Conservation (phyloP, 30 jellyfish, hydroid and myxozoan species). For the Nemopilema nomurai region DNA sequence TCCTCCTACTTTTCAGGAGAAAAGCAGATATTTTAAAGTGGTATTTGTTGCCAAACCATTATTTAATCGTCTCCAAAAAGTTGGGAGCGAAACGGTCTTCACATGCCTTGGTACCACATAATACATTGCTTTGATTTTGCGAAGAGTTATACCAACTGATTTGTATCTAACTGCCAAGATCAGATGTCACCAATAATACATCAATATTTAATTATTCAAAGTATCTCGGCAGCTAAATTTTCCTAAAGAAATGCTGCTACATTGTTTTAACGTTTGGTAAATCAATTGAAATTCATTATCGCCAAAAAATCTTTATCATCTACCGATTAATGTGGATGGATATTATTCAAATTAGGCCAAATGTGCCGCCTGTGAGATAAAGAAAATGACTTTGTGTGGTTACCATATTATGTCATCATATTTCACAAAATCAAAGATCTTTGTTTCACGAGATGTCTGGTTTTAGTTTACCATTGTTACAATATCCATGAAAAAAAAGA, state of each 20-base stretch:
- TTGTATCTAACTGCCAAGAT: neutral
- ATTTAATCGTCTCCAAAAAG: too few relatives aligned
- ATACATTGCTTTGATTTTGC: too few relatives aligned
- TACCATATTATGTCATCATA: neutral
- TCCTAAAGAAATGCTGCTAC: neutral
- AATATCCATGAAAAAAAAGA: slow-evolving; percentile 14
- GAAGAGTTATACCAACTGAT: neutral
- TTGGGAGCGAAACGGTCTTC: too few relatives aligned
- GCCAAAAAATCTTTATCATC: neutral
- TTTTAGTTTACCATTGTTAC: neutral
- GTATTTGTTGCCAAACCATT: too few relatives aligned
- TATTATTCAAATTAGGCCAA: neutral
- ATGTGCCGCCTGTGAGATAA: neutral
- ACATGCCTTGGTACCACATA: too few relatives aligned
- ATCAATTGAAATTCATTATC: neutral
- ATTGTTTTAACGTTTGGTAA: neutral
- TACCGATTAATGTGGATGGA: neutral
- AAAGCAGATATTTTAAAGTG: too few relatives aligned
- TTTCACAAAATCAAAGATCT: neutral
- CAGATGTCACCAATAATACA: neutral
- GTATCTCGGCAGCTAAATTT: neutral
- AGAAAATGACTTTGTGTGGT: neutral
- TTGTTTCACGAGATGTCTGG: neutral
- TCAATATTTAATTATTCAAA: neutral
- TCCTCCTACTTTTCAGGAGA: too few relatives aligned